Percentiles rank a stretch among this genome's conserved stretches.
Evolutionary conservation across 2,888 invertebrate genomes (phyloP).

Genomic region (Meandrusa payeni): DNA sequence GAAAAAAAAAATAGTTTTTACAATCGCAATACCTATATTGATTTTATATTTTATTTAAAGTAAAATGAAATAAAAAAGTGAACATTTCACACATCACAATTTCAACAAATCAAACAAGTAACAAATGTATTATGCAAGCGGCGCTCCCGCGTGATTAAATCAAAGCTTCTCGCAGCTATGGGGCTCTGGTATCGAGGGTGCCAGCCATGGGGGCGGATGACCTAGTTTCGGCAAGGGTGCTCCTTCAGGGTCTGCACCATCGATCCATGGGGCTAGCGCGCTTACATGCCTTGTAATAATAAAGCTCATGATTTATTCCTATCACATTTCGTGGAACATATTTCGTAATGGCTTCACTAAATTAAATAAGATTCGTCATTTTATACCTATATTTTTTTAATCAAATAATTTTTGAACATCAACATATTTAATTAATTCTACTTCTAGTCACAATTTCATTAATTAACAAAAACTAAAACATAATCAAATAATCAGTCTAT

Average conservation of each 20-base stretch:
- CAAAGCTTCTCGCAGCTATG: slow-evolving; percentile 35
- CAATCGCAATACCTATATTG: too few species aligned
- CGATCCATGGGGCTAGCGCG: slow-evolving; percentile 56
- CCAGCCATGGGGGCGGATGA: slow-evolving; percentile 58
- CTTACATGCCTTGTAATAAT: slow-evolving; percentile 25
- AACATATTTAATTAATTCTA: slow-evolving; percentile 8
- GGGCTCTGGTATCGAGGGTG: slow-evolving; percentile 58
- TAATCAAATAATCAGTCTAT: too few species aligned
- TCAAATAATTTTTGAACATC: neutral
- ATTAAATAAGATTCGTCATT: slow-evolving; percentile 2
- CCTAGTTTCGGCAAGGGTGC: slow-evolving; percentile 66
- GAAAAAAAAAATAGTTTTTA: too few species aligned
- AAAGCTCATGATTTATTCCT: slow-evolving; percentile 21
- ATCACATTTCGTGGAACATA: neutral
- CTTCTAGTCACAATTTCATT: too few species aligned
- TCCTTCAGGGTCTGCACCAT: slow-evolving; percentile 56
- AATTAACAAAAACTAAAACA: too few species aligned
- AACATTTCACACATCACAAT: slow-evolving; percentile 14
- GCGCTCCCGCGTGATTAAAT: slow-evolving; percentile 32
- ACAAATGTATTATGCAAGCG: slow-evolving; percentile 20
- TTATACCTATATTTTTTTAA: neutral
- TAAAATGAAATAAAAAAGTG: too few species aligned
- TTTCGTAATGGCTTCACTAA: slow-evolving; percentile 4
- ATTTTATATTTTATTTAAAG: too few species aligned
- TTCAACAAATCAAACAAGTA: slow-evolving; percentile 15